phyloP scores from a whole-genome alignment of 2,888 invertebrate genomes.

The Syritta pipiens region DNA sequence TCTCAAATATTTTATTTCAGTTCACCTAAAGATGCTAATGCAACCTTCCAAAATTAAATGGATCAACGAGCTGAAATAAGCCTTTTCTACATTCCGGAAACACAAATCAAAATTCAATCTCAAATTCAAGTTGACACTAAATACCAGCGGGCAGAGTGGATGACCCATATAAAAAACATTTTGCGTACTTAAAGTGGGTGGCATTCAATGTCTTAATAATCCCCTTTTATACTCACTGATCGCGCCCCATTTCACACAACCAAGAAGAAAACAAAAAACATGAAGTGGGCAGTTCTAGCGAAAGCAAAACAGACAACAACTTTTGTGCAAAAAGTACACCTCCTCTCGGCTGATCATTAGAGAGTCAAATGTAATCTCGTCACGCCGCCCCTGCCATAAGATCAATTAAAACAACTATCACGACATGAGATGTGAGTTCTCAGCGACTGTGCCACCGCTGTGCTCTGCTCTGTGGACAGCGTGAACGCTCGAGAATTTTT shows the following conservation, averaged over 20 bases:
- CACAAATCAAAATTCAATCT: neutral
- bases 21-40: too few species aligned
- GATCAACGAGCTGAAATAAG: too few species aligned
- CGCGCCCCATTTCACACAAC: conserved; percentile 19
- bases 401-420: conserved; percentile 64
- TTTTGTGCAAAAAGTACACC: conserved; percentile 35
- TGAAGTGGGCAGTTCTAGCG: conserved; percentile 32
- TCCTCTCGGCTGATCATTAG: conserved; percentile 24
- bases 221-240: conserved; percentile 13
- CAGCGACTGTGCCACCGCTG: conserved; percentile 3
- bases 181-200: conserved; percentile 31
- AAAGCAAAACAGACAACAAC: conserved; percentile 20
- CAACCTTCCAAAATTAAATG: too few species aligned
- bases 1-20: too few species aligned
- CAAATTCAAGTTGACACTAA: neutral
- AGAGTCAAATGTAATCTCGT: conserved; percentile 48
- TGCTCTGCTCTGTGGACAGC: conserved; percentile 13
- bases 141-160: neutral
- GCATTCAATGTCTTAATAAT: conserved; percentile 39
- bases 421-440: conserved; percentile 52
- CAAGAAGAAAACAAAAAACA: conserved; percentile 9
- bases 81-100: neutral
- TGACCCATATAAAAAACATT: conserved; percentile 27
- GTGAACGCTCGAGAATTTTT: conserved; percentile 20
- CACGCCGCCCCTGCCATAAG: conserved; percentile 52